A percentile compares a stretch with the other conserved stretches of the same genome.
These are phyloP conservation scores for Cyaniris semiargus DNA, from an alignment of 2,888 invertebrate genomes.

Conservation along the genomic window DNA sequence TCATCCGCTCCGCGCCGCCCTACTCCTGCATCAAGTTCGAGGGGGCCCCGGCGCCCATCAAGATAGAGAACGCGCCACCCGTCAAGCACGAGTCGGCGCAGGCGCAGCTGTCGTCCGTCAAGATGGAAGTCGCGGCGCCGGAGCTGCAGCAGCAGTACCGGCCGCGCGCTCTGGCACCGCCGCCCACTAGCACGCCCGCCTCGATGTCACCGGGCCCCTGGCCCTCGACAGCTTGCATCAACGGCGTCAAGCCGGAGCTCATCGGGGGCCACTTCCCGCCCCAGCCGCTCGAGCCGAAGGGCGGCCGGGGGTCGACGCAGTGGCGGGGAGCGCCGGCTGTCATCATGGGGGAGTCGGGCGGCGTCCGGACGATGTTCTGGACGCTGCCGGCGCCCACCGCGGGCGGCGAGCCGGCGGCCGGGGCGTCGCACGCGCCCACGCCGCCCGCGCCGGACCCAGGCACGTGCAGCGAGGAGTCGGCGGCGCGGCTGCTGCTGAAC, in stretches of 20 bases:
- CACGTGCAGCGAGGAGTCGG: constrained; percentile 82
- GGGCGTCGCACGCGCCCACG: constrained; percentile 78
- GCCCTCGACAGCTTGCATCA: constrained; percentile 84
- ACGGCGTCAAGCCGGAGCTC: constrained; percentile 91
- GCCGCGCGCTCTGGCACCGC: constrained; percentile 66
- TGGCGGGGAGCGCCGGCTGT: constrained; percentile 89
- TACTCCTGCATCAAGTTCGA: constrained; percentile 82
- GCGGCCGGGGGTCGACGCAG: constrained; percentile 65
- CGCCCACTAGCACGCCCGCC: constrained; percentile 67
- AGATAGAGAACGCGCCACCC: constrained; percentile 58
- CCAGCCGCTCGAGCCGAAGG: constrained; percentile 68
- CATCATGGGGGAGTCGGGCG: constrained; percentile 96
- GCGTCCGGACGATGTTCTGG: constrained; percentile 88
- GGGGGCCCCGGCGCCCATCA: constrained; percentile 64
- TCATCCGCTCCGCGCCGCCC: constrained; percentile 80
- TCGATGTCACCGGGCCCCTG: constrained; percentile 71
- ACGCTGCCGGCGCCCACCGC: constrained; percentile 80
- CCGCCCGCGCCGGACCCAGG: constrained; percentile 77
- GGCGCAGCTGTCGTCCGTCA: constrained; percentile 71
- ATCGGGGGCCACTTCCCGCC: constrained; percentile 83
- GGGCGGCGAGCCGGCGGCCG: constrained; percentile 73
- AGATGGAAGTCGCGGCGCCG: constrained; percentile 60
- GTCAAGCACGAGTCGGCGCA: constrained; percentile 58
- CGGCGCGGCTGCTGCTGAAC: constrained; percentile 86
- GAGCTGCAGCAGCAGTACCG: constrained; percentile 64